Evolutionary conservation across 2,888 invertebrate genomes (phyloP), one percentile per base, ranked within the genome.

Genomic region (Sericinus montela): DNA sequence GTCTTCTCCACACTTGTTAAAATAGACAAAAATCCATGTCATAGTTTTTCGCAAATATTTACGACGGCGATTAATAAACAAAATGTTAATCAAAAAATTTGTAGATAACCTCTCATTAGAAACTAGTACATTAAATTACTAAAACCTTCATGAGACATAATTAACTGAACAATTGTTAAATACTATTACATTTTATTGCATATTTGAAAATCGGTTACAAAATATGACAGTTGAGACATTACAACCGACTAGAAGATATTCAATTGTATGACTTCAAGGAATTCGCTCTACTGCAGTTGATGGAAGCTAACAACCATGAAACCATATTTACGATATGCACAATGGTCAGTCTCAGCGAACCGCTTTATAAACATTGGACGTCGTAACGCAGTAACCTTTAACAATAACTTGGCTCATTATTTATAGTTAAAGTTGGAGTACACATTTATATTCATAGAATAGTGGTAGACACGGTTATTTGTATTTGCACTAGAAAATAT

Each of bases 251-350:
- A 39, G 32, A 25, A 46, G 25, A 46, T 15, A 23, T 7, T 10
- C 23, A 19, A 23, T 28, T 35, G 28, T 19, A 19, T 19, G 25
- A n/a, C 15, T 29, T 28, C 11, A 40, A 36, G n/a, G 11, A 29
- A 30, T 29, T 29, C 10, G 15, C 29, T 36, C 35, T 28, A 16
- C 7, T 29, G 28, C 41, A 25, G 46, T 28, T 34, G 28, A 1
- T 25, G 8, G 45, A n/a, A 29, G 41, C 29, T 34, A 36, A 36
- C 41, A 41, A 41, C 47, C 36, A 41, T 29, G 44, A 35, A 44
- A 44, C 19, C 44, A 49, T 49, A 49, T 49, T 44, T 49, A 49
- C 44, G 49, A 49, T 45, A 49, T 44, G 49, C 44, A 49, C 49
- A 49, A 49, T 40, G 25, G 43, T 38, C 23, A 28, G 37, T 48